Evolutionary conservation across 2,888 invertebrate species (phyloP).

Genomic region (Baccha elongata): DNA sequence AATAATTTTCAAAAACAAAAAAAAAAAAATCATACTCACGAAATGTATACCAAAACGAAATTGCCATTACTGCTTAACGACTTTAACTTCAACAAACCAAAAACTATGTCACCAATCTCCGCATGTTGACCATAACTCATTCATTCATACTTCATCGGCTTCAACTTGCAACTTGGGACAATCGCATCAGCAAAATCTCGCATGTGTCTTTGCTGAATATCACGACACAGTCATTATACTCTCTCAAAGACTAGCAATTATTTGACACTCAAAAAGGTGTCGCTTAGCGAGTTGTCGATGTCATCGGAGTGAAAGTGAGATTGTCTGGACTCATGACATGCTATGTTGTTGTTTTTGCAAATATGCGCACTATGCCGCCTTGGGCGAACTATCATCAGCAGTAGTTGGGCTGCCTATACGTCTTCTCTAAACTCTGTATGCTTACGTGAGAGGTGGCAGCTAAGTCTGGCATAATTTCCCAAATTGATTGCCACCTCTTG

Average conservation of each 20-base stretch:
- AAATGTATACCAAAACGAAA: no score
- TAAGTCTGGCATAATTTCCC: slow-evolving; percentile 56
- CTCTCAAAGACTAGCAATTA: slow-evolving; percentile 64
- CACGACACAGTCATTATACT: slow-evolving; percentile 62
- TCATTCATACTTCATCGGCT: neutral
- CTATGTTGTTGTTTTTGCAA: neutral
- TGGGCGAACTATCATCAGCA: slow-evolving; percentile 35
- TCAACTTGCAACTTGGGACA: slow-evolving; percentile 24
- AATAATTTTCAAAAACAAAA: no score
- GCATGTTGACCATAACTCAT: slow-evolving; percentile 14
- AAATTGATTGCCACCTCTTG: slow-evolving; percentile 69
- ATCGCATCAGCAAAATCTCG: slow-evolving; percentile 52
- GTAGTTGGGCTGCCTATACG: slow-evolving; percentile 21
- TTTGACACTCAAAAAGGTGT: slow-evolving; percentile 64
- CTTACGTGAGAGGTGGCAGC: slow-evolving; percentile 45
- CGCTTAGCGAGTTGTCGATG: slow-evolving; percentile 64
- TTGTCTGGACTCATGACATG: slow-evolving; percentile 38
- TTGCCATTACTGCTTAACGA: no score
- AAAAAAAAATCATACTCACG: no score
- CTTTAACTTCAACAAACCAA: neutral
- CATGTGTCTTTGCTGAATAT: slow-evolving; percentile 51
- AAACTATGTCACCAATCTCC: slow-evolving; percentile 18
- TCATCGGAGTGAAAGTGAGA: slow-evolving; percentile 66
- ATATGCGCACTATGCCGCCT: slow-evolving; percentile 2
- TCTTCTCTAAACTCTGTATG: neutral